Base-by-base conservation (phyloP, 2,797 vertebrate genomes). In the Sorex maritimensis region DNA sequence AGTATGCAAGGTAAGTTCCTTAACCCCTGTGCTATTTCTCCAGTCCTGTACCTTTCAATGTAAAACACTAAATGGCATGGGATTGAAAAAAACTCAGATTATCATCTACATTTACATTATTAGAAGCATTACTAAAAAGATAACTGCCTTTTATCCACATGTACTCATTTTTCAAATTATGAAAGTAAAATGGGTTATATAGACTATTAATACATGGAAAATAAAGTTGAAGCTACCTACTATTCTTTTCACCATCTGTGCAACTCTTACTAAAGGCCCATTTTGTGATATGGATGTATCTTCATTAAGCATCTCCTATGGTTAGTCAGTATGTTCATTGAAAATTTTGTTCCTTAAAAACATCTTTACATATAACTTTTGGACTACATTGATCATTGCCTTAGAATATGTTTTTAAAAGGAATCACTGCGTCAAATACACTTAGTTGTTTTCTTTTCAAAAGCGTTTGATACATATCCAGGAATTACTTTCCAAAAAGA, bases 181-280 rank as follows among this genome's bases (percentile, higher is more conserved):
- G 38, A 68, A 90, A 81, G 74, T 63, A 78, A 15, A 28, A 52
- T 21, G 17, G 49, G 7, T 87, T 38, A 34, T 49, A 78, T 69
- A 26, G 61, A 68, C 38, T 88, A 75, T 77, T 73, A 10, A 41
- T 58, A 69, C 19, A 19, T 90, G 30, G 90, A 86, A 30, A 79
- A 61, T 81, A 82, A 87, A 89, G 90, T 87, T 68, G 49, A 90
- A 81, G 87, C 74, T 38, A 82, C 5, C 28, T 28, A 87, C 83
- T 74, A 81, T 75, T 72, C 67, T 75, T 72, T 9, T 49, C 17
- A 52, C 34, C 10, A 30, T 38, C 17, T 55, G 65, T 68, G 73
- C 3, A 65, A 14, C 85, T 86, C 28, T 92, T 84, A 52, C 26
- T 58, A 69, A 84, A 89, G 74, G 44, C 26, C 80, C 72, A 78